Evolutionary conservation across 2,113 vertebrate genomes (phyloP).

Genomic region (Seriola rivoliana): DNA sequence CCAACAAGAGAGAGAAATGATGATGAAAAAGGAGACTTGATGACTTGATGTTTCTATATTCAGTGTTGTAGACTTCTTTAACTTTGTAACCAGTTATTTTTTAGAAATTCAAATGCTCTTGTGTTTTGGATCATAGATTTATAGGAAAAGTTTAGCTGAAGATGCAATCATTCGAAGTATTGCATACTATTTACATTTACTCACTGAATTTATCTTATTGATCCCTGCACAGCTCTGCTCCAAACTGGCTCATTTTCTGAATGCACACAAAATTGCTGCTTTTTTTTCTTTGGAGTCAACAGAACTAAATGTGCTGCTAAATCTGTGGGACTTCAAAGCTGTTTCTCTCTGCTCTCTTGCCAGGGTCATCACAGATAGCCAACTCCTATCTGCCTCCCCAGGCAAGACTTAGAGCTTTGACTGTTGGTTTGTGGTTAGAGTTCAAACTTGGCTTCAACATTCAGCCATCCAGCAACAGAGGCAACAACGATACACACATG

Average conservation of each 20-base stretch:
- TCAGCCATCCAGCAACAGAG: constrained; percentile 56
- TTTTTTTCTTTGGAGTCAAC: constrained; percentile 37
- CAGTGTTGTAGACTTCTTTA: background rate
- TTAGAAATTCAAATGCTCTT: background rate
- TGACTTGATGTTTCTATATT: background rate
- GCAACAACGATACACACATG: constrained; percentile 73
- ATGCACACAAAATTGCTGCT: constrained; percentile 23
- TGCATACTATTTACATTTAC: constrained; percentile 34
- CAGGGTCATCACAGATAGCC: constrained; percentile 85
- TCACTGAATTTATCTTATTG: constrained; percentile 47
- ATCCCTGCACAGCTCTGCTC: constrained; percentile 27
- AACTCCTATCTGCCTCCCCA: constrained; percentile 82
- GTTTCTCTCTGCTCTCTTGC: constrained; percentile 83
- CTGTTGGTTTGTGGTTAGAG: constrained; percentile 75
- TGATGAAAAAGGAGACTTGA: background rate
- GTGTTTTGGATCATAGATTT: background rate
- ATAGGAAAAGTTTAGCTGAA: constrained; percentile 20
- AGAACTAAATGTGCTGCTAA: constrained; percentile 66
- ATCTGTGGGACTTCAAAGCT: constrained; percentile 78
- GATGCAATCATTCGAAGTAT: constrained; percentile 15
- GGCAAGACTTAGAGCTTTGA: constrained; percentile 82
- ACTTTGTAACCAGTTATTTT: background rate
- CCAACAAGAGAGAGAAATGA: constrained; percentile 18
- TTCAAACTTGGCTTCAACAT: constrained; percentile 75
- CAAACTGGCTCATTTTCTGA: constrained; percentile 48